Percentiles rank a stretch among this genome's conserved stretches.
Conservation (phyloP, 2,888 invertebrate species). For the Miltochrista miniata region DNA sequence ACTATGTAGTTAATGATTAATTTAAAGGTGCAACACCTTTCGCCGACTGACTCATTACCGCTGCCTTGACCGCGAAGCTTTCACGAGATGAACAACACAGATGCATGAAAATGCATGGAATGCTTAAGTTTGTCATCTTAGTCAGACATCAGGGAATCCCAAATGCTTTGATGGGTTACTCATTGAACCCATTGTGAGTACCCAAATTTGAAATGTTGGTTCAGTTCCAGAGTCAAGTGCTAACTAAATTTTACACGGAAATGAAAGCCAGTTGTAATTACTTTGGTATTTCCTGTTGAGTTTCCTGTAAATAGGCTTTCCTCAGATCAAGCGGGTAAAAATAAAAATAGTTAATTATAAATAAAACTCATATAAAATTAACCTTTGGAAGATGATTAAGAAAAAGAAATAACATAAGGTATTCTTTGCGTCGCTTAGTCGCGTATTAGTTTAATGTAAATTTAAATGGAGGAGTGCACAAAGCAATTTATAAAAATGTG, state of each 20-base stretch:
- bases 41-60: slow-evolving; percentile 5
- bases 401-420: too few species aligned
- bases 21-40: slow-evolving; percentile 7
- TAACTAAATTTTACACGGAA: slow-evolving; percentile 19
- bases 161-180: slow-evolving; percentile 28
- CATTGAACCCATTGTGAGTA: slow-evolving; percentile 18
- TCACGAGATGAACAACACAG: slow-evolving; percentile 9
- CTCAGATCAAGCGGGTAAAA: too few species aligned
- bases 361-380: too few species aligned
- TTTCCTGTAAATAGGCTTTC: slow-evolving; percentile 19
- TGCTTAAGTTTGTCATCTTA: slow-evolving; percentile 19
- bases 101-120: slow-evolving; percentile 17
- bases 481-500: too few species aligned
- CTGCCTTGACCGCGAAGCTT: slow-evolving; percentile 7
- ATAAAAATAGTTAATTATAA: too few species aligned
- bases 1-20: neutral
- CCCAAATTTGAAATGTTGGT: slow-evolving; percentile 14
- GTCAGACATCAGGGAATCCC: slow-evolving; percentile 33
- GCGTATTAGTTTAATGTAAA: too few species aligned
- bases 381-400: too few species aligned
- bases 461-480: too few species aligned
- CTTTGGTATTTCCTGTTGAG: slow-evolving; percentile 22
- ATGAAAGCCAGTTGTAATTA: slow-evolving; percentile 28
- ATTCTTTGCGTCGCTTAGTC: too few species aligned
- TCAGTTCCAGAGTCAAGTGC: slow-evolving; percentile 13